Percentiles rank a stretch among this genome's conserved stretches.
phyloP scores from a whole-genome alignment of 2,888 invertebrate species.

The Cyclophora albipunctata region DNA sequence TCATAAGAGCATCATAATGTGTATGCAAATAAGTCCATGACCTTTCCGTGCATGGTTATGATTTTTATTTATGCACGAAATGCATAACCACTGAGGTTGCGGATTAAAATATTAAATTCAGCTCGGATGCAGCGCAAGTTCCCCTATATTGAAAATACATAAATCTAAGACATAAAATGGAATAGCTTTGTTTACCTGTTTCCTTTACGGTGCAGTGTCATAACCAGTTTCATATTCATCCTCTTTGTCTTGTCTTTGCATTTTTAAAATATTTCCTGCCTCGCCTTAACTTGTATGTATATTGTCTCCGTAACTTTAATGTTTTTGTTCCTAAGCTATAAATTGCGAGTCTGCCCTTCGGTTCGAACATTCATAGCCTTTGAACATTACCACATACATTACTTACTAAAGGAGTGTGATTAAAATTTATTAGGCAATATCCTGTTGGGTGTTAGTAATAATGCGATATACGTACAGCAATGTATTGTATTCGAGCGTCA shows the following conservation, averaged over 20 bases:
- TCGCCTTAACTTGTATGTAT: conserved; percentile 6
- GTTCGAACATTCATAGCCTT: too few relatives aligned
- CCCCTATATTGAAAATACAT: conserved; percentile 20
- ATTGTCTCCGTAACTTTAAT: background rate
- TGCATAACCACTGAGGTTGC: conserved; percentile 13
- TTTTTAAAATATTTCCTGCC: conserved; percentile 19
- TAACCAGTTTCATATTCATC: conserved; percentile 27
- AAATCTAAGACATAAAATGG: conserved; percentile 20
- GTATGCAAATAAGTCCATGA: conserved; percentile 20
- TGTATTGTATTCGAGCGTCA: conserved; percentile 9
- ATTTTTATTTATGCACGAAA: conserved; percentile 21
- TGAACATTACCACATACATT: too few relatives aligned
- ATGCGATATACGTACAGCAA: background rate
- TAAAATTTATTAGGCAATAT: background rate
- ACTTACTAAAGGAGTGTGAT: background rate
- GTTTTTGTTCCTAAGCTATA: too few relatives aligned
- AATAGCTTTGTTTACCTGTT: conserved; percentile 28
- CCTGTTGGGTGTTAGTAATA: background rate
- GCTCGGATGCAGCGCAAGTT: conserved; percentile 10
- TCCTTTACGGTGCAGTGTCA: conserved; percentile 13
- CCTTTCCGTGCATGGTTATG: conserved; percentile 10
- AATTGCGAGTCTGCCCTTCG: too few relatives aligned
- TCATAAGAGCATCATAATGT: conserved; percentile 14
- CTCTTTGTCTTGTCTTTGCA: conserved; percentile 16
- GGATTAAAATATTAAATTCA: conserved; percentile 25